Percentiles rank a stretch among this genome's conserved stretches.
phyloP scores from a whole-genome alignment of 2,797 vertebrate species.

The Salmo trutta region DNA sequence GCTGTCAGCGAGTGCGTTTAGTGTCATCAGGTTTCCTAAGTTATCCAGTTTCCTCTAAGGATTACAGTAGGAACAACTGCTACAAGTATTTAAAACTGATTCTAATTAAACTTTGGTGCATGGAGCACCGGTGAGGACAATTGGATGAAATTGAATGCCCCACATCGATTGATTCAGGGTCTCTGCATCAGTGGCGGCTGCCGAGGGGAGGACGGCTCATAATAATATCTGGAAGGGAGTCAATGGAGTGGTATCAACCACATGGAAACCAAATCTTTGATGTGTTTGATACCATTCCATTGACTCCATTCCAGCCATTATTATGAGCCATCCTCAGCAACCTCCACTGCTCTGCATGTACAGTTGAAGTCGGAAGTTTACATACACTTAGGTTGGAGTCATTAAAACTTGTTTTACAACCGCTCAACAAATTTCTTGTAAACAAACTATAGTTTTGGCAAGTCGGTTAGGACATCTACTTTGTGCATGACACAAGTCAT shows the following conservation, averaged over 20 bases:
- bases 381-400: too few relatives aligned
- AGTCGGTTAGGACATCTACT: too few relatives aligned
- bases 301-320: too few relatives aligned
- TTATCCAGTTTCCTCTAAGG: constrained; percentile 60
- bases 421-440: too few relatives aligned
- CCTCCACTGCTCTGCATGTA: background rate
- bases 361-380: too few relatives aligned
- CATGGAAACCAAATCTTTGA: too few relatives aligned
- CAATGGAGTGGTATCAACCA: too few relatives aligned
- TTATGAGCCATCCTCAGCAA: background rate
- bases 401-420: too few relatives aligned
- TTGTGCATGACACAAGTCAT: too few relatives aligned
- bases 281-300: too few relatives aligned
- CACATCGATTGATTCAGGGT: constrained; percentile 19
- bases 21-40: constrained; percentile 52
- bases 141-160: constrained; percentile 30
- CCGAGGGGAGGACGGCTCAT: background rate
- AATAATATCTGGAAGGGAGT: too few relatives aligned
- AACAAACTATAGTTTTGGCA: too few relatives aligned
- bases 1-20: constrained; percentile 60
- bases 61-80: constrained; percentile 54
- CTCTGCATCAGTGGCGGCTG: constrained; percentile 19
- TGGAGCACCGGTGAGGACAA: constrained; percentile 23
- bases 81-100: constrained; percentile 63
- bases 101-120: constrained; percentile 63